Conservation (phyloP, 2,113 vertebrate species). For the Oceanodroma tethys region DNA sequence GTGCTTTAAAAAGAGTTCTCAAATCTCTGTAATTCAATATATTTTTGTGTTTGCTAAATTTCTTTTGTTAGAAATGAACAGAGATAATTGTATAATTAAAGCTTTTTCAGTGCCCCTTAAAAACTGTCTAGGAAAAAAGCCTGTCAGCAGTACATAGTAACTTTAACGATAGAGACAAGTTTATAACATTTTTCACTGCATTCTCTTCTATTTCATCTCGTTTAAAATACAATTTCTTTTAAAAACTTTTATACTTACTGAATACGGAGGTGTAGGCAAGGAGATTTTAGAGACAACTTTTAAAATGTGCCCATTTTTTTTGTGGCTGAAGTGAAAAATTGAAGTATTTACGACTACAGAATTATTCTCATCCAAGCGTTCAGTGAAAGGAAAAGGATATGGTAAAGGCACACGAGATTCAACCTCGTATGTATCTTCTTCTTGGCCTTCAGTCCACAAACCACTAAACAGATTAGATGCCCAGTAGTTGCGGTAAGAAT, state of each 20-base stretch:
- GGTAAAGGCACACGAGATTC: slow-evolving; percentile 93
- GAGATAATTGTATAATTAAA: neutral
- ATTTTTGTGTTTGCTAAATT: neutral
- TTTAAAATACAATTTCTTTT: neutral
- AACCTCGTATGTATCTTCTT: slow-evolving; percentile 90
- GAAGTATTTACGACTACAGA: slow-evolving; percentile 89
- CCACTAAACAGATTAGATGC: slow-evolving; percentile 69
- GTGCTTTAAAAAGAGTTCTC: neutral
- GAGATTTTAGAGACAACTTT: slow-evolving; percentile 95
- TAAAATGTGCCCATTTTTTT: slow-evolving; percentile 84
- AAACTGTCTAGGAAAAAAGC: neutral
- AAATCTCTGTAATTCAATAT: neutral
- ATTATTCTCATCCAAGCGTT: slow-evolving; percentile 84
- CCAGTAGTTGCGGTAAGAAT: slow-evolving; percentile 86
- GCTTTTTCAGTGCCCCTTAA: neutral
- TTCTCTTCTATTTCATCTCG: neutral
- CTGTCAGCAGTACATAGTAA: neutral
- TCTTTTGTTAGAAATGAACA: neutral
- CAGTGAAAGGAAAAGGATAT: slow-evolving; percentile 83
- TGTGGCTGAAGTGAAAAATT: slow-evolving; percentile 86
- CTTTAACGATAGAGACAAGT: neutral
- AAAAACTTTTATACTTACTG: slow-evolving; percentile 85
- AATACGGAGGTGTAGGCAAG: slow-evolving; percentile 93
- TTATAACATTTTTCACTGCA: neutral
- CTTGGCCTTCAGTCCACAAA: slow-evolving; percentile 82